Base-by-base conservation (phyloP, 2,888 invertebrate species). In the Drosophila fulvimacula region DNA sequence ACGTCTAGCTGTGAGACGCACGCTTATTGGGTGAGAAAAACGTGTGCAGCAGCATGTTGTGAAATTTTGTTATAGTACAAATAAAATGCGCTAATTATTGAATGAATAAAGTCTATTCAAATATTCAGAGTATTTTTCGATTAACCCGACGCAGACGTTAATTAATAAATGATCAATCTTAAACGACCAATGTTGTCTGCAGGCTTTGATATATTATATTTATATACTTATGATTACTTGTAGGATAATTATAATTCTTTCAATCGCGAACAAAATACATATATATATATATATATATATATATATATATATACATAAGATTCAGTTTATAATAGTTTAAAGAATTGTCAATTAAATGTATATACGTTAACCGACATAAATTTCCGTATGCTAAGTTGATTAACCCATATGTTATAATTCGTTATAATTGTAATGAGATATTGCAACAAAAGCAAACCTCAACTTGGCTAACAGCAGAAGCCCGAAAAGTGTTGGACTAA, bases 21-120 rank as follows among this genome's bases (percentile, higher is more conserved):
- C 82, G 80, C 71, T 82, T 88, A 56, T 76, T 51, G 68, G 36
- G 32, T 69, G 66, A 66, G 67, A 84, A 75, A 82, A 84, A 78
- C 82, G 82, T 82, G 88, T 38, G 46, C 42, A 27, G 34, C 53
- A 51, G 65, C 46, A 49, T 41, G 32, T 73, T 69, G 57, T 48
- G 63, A 76, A 64, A 81, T 72, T 59, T 38, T 49, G 56, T 44
- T 70, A 53, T 48, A 77, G 42, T 53, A 58, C 68, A 77, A 56
- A 39, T 19, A 32, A 21, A 70, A 52, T 49, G 68, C 63, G 81
- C 65, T 82, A 88, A 82, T 82, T 82, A 44, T 53, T 56, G 41
- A 51, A 66, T 71, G 64, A 62, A 68, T 79, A 59, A 44, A 66
- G 19, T 60, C 42, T 30, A 11, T 15, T 44, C 52, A 7, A 51